Percentiles rank a stretch among this genome's conserved stretches.
These are phyloP conservation scores for Irena cyanogastra DNA, from an alignment of 2,113 vertebrate species.

Conservation along the genomic window DNA sequence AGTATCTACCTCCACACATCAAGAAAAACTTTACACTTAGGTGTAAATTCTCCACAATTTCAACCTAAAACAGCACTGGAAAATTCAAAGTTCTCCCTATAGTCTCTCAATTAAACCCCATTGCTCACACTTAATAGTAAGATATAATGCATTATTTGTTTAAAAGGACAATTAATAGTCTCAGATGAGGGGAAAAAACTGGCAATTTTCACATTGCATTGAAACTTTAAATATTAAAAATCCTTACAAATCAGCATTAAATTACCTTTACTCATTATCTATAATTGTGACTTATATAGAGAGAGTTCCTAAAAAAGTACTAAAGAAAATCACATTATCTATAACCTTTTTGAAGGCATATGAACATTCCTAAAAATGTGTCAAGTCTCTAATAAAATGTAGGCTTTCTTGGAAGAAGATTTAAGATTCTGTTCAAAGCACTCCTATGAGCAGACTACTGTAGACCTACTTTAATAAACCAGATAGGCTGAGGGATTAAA, in stretches of 20 bases:
- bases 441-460: neutral
- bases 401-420: slow-evolving; percentile 1
- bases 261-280: neutral
- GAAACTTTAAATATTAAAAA: neutral
- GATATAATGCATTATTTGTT: neutral
- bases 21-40: neutral
- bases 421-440: neutral
- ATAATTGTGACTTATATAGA: neutral
- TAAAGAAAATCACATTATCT: neutral
- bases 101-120: neutral
- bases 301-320: neutral
- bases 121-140: neutral
- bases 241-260: neutral
- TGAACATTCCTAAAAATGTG: neutral
- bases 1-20: neutral
- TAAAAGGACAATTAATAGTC: neutral
- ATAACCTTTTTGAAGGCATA: neutral
- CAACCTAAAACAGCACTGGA: neutral
- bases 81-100: neutral
- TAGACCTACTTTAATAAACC: slow-evolving; percentile 1
- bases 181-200: neutral
- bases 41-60: neutral
- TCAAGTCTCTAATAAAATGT: neutral
- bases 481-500: neutral
- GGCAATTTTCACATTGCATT: neutral